Percentiles rank a stretch among this genome's conserved stretches.
Conservation (phyloP, 2,113 vertebrate species). For the Girardinichthys multiradiatus region DNA sequence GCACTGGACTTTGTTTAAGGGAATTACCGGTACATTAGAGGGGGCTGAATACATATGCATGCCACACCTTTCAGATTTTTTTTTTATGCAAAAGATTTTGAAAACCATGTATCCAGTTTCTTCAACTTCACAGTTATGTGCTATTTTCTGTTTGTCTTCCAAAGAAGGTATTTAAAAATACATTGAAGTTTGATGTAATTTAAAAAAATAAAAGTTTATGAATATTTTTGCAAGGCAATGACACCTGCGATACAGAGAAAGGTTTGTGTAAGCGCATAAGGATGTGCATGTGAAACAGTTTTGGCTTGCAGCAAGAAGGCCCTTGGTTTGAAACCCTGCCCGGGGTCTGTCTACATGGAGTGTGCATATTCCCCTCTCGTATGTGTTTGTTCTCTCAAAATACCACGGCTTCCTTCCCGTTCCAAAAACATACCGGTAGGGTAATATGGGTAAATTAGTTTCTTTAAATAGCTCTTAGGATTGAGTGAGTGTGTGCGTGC, state of each 20-base stretch:
- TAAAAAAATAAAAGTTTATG: background rate
- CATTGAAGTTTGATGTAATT: background rate
- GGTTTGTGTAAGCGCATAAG: background rate
- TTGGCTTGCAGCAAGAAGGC: background rate
- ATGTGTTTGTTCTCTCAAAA: too few species aligned
- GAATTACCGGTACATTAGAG: background rate
- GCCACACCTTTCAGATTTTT: too few species aligned
- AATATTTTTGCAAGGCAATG: background rate
- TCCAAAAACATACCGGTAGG: background rate
- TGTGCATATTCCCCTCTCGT: background rate
- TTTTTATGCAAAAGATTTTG: background rate
- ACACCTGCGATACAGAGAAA: background rate
- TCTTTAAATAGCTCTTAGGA: too few species aligned
- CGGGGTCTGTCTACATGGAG: background rate
- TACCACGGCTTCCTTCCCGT: too few species aligned
- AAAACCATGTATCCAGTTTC: background rate
- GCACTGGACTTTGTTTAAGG: background rate
- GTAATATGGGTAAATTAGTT: too few species aligned
- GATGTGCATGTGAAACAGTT: background rate
- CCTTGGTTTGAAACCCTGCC: background rate
- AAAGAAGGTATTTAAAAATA: too few species aligned
- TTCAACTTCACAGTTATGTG: background rate
- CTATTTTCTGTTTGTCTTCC: background rate
- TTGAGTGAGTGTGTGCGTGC: too few species aligned
- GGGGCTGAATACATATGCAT: background rate